Evolutionary conservation across 2,888 invertebrate genomes (phyloP).

Genomic region (Platycheirus albimanus): DNA sequence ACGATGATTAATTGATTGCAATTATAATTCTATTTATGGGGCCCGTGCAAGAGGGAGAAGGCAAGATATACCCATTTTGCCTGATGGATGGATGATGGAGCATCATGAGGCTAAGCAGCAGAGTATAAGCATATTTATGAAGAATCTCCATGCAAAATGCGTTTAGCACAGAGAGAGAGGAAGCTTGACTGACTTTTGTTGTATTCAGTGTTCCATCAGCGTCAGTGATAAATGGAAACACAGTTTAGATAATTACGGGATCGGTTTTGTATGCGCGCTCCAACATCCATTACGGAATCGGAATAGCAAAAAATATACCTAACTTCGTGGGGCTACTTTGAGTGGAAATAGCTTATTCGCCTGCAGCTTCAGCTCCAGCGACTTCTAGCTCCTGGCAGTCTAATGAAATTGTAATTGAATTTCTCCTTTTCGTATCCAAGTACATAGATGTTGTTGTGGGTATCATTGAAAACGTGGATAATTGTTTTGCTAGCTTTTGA

Average conservation of each 20-base stretch:
- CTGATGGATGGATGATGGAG: conserved; percentile 30
- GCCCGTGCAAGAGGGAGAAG: conserved; percentile 56
- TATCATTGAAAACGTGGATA: conserved; percentile 53
- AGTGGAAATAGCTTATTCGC: conserved; percentile 25
- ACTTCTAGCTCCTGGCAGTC: conserved; percentile 69
- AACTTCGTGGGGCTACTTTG: conserved; percentile 41
- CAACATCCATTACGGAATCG: conserved; percentile 47
- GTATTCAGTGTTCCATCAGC: conserved; percentile 52
- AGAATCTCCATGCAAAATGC: conserved; percentile 46
- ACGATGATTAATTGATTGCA: conserved; percentile 79
- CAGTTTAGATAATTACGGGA: conserved; percentile 75
- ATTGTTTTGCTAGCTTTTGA: conserved; percentile 74
- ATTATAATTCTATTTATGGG: conserved; percentile 79
- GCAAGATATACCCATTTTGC: conserved; percentile 38
- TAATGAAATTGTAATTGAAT: conserved; percentile 75
- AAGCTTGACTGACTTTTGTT: conserved; percentile 61
- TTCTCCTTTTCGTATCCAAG: conserved; percentile 62
- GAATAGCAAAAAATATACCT: background rate
- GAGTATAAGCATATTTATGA: too few relatives aligned
- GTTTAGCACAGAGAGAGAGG: conserved; percentile 24
- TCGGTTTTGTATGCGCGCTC: conserved; percentile 61
- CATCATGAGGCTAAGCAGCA: conserved; percentile 4
- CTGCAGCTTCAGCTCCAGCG: conserved; percentile 19
- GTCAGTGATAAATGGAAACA: conserved; percentile 74
- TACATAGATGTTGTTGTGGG: too few relatives aligned